Evolutionary conservation across 2,113 vertebrate species (phyloP).

Genomic region (Tautogolabrus adspersus): DNA sequence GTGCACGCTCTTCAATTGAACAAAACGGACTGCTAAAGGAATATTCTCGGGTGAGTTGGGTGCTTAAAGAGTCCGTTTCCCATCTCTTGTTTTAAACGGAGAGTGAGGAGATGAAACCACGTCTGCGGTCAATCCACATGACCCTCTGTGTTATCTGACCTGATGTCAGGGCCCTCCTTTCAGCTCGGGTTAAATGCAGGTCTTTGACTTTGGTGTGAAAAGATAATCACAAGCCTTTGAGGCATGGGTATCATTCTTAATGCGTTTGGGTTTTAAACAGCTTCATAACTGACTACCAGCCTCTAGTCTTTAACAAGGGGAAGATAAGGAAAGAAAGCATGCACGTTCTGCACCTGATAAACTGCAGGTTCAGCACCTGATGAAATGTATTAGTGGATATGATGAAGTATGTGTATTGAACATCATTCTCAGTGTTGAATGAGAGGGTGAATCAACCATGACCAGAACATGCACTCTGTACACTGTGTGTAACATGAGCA

Average conservation of each 20-base stretch:
- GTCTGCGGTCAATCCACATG: conserved; percentile 2
- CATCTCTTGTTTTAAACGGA: neutral
- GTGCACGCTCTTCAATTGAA: too few relatives aligned
- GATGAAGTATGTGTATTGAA: conserved; percentile 11
- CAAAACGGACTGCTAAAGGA: too few relatives aligned
- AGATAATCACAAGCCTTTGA: neutral
- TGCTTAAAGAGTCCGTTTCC: neutral
- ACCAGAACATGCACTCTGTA: conserved; percentile 10
- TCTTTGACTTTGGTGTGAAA: conserved; percentile 1
- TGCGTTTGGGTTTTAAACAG: neutral
- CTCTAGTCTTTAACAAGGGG: neutral
- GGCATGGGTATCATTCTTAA: neutral
- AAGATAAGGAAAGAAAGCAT: neutral
- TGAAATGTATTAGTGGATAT: conserved; percentile 11
- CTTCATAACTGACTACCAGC: neutral
- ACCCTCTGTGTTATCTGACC: neutral
- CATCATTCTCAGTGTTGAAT: conserved; percentile 22
- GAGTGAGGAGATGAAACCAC: neutral
- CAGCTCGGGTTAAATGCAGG: neutral
- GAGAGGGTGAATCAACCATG: conserved; percentile 1
- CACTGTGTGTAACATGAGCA: neutral
- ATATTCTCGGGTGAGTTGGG: too few relatives aligned
- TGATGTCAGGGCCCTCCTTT: neutral
- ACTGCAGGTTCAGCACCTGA: neutral
- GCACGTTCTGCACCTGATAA: neutral